These are phyloP conservation scores for Temnothorax ravouxi DNA, from an alignment of 2,888 invertebrate species.

Conservation along the genomic window DNA sequence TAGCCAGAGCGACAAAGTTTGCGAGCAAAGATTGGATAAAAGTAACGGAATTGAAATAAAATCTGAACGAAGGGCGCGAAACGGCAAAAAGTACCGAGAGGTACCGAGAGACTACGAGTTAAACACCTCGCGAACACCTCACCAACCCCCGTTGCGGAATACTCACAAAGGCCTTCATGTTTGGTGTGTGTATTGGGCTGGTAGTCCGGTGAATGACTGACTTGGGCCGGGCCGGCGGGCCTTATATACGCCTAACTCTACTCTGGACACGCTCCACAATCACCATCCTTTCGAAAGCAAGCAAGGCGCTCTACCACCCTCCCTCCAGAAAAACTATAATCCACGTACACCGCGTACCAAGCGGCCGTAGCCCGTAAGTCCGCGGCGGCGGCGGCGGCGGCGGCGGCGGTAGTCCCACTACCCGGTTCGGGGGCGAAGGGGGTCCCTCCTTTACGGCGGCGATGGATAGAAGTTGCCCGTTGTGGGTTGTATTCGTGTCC, in stretches of 20 bases:
- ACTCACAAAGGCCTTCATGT: slow-evolving; percentile 87
- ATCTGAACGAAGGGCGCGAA: slow-evolving; percentile 15
- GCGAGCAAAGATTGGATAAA: background rate
- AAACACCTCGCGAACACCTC: slow-evolving; percentile 64
- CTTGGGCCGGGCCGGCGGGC: slow-evolving; percentile 85
- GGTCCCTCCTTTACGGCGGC: slow-evolving; percentile 49
- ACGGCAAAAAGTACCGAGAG: slow-evolving; percentile 9
- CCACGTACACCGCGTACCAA: slow-evolving; percentile 75
- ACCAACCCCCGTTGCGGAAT: slow-evolving; percentile 75
- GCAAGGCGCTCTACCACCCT: slow-evolving; percentile 83
- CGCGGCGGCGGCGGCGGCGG: slow-evolving; percentile 14
- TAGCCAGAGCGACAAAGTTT: background rate
- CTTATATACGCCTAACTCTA: slow-evolving; percentile 86
- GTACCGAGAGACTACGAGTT: slow-evolving; percentile 10
- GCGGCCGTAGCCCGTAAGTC: slow-evolving; percentile 58
- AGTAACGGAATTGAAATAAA: slow-evolving; percentile 5
- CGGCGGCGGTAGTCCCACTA: slow-evolving; percentile 68
- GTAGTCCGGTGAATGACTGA: slow-evolving; percentile 86
- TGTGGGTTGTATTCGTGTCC: slow-evolving; percentile 67
- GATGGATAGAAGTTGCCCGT: slow-evolving; percentile 62
- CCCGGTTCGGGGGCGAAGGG: slow-evolving; percentile 65
- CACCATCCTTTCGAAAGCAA: slow-evolving; percentile 87
- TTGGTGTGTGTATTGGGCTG: slow-evolving; percentile 86
- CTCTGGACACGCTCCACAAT: slow-evolving; percentile 86
- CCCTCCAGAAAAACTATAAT: slow-evolving; percentile 84